A percentile compares a stretch with the other conserved stretches of the same genome.
Evolutionary conservation across 2,888 invertebrate genomes (phyloP).

Genomic region (Pheosia gnoma): DNA sequence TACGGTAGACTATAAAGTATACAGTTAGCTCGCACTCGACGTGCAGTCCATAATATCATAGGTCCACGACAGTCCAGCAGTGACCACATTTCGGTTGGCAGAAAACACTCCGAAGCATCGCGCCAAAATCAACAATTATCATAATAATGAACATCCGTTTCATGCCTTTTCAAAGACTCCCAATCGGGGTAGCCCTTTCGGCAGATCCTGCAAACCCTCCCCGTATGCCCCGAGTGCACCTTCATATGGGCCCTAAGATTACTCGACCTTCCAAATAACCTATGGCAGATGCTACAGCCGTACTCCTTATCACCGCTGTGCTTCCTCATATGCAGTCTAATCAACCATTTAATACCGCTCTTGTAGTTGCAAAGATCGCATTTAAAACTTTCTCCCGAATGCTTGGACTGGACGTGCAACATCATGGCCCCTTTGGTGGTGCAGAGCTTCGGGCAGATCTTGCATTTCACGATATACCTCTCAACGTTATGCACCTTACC

Average conservation of each 20-base stretch:
- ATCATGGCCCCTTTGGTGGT: slow-evolving; percentile 80
- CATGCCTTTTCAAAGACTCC: slow-evolving; percentile 53
- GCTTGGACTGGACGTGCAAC: slow-evolving; percentile 78
- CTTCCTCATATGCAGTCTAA: slow-evolving; percentile 72
- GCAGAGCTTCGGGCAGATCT: slow-evolving; percentile 71
- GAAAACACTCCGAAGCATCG: too few relatives aligned
- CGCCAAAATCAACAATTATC: slow-evolving; percentile 27
- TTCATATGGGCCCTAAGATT: slow-evolving; percentile 70
- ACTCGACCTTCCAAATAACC: slow-evolving; percentile 81
- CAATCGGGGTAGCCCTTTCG: slow-evolving; percentile 55
- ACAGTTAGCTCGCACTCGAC: too few relatives aligned
- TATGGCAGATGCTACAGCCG: slow-evolving; percentile 82
- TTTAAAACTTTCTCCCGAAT: slow-evolving; percentile 60
- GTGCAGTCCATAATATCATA: too few relatives aligned
- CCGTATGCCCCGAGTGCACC: slow-evolving; percentile 62
- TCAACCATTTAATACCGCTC: slow-evolving; percentile 62
- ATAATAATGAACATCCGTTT: slow-evolving; percentile 52
- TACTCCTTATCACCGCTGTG: slow-evolving; percentile 79
- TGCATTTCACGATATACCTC: slow-evolving; percentile 64
- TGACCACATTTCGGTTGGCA: too few relatives aligned
- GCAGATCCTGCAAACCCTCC: slow-evolving; percentile 65
- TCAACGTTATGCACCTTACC: slow-evolving; percentile 70
- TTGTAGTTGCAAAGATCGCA: slow-evolving; percentile 70
- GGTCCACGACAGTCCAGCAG: too few relatives aligned
- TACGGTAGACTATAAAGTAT: too few relatives aligned